A percentile compares a stretch with the other conserved stretches of the same genome.
phyloP scores from a whole-genome alignment of 2,797 vertebrate species.

The Jordanella pulchra region DNA sequence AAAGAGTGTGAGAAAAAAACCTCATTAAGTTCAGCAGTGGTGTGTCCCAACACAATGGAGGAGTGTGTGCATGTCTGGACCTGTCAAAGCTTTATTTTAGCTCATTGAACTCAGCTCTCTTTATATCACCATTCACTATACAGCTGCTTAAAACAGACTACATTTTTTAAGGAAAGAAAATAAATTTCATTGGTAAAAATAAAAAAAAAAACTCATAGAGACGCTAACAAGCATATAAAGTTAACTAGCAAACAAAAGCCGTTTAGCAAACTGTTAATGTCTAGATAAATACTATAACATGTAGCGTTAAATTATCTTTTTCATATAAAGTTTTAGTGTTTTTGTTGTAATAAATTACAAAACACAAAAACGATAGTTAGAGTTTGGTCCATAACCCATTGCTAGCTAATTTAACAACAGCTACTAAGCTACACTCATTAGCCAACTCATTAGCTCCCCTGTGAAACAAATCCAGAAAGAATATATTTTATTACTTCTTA shows the following conservation, averaged over 20 bases:
- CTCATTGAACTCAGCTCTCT: slow-evolving; percentile 13
- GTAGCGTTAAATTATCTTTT: not conserved
- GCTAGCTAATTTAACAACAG: not conserved
- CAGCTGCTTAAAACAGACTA: not conserved
- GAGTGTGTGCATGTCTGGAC: slow-evolving; percentile 42
- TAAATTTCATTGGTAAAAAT: not conserved
- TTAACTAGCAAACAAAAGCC: not conserved
- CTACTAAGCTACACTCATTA: not conserved
- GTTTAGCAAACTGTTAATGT: not conserved
- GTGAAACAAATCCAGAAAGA: not conserved
- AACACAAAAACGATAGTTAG: too few species aligned
- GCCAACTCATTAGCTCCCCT: not conserved
- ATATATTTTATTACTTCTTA: not conserved
- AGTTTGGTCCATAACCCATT: too few species aligned
- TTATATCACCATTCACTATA: slow-evolving; percentile 43
- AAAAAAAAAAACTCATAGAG: not conserved
- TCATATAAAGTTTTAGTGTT: not conserved
- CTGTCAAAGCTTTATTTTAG: slow-evolving; percentile 42
- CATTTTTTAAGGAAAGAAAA: not conserved
- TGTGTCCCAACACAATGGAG: slow-evolving; percentile 42
- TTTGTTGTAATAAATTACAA: not conserved
- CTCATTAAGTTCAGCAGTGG: slow-evolving; percentile 2
- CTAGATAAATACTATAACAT: not conserved
- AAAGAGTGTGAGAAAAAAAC: slow-evolving; percentile 5
- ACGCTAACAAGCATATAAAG: not conserved